Evolutionary conservation across 2,888 invertebrate species (phyloP).

Genomic region (Parelbella ahira): DNA sequence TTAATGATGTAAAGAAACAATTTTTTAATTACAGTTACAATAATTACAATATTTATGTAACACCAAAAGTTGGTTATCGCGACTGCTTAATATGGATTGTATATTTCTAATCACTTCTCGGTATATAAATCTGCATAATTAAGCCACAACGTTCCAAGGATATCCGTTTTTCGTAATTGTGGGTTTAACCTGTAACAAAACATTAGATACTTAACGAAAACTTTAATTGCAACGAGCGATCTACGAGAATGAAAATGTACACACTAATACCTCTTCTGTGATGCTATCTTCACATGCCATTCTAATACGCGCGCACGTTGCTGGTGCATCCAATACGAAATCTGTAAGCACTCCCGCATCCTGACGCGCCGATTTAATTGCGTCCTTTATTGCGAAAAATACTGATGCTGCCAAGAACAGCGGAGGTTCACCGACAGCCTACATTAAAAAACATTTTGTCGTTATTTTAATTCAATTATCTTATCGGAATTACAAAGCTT

Average conservation of each 20-base stretch:
- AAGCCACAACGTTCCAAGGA: conserved; percentile 83
- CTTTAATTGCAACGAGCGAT: too few species aligned
- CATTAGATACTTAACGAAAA: too few species aligned
- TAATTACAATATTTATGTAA: too few species aligned
- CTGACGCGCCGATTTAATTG: conserved; percentile 87
- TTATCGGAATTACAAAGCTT: too few species aligned
- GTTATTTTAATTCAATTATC: too few species aligned
- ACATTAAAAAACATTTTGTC: neutral
- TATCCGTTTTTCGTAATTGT: conserved; percentile 72
- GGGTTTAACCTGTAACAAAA: conserved; percentile 76
- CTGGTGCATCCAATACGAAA: conserved; percentile 89
- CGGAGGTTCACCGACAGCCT: conserved; percentile 98
- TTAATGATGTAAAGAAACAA: too few species aligned
- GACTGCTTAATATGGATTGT: too few species aligned
- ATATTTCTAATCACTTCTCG: too few species aligned
- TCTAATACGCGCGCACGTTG: conserved; percentile 92
- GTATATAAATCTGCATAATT: too few species aligned
- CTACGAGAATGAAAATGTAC: too few species aligned
- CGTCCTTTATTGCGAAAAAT: conserved; percentile 94
- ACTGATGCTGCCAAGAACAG: conserved; percentile 91
- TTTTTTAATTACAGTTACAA: too few species aligned
- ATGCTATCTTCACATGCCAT: conserved; percentile 93
- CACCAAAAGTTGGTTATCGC: too few species aligned
- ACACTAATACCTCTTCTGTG: conserved; percentile 88
- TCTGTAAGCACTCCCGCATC: conserved; percentile 81